Conservation (phyloP, 2,888 invertebrate genomes). For the Eupithecia exiguata region DNA sequence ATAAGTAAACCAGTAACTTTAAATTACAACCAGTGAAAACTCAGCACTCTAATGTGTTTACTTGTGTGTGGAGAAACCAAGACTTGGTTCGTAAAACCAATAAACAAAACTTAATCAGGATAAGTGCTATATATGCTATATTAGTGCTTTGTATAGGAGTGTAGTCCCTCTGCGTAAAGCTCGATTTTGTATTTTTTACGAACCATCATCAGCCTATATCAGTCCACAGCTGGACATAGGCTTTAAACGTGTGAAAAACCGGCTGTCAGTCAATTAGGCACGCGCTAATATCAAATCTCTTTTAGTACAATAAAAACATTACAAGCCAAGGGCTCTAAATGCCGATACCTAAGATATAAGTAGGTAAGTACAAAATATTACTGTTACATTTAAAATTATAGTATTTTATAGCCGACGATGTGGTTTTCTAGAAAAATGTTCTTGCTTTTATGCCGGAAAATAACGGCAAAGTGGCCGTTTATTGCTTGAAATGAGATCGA, state of each 20-base stretch:
- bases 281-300: background rate
- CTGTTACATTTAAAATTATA: constrained; percentile 4
- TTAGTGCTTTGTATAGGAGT: too few species aligned
- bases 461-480: constrained; percentile 20
- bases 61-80: too few species aligned
- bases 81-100: too few species aligned
- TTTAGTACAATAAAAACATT: background rate
- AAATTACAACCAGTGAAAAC: background rate
- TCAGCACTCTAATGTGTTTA: too few species aligned
- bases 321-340: background rate
- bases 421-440: constrained; percentile 12
- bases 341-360: background rate
- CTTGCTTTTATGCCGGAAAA: constrained; percentile 13
- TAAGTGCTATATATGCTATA: too few species aligned
- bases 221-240: too few species aligned
- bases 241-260: too few species aligned
- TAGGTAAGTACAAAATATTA: background rate
- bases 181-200: too few species aligned
- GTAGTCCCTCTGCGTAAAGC: too few species aligned
- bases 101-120: too few species aligned
- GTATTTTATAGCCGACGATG: constrained; percentile 6
- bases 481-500: constrained; percentile 12
- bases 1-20: background rate
- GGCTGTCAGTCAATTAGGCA: background rate
- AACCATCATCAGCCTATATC: too few species aligned